These are phyloP conservation scores for Ciconia maguari DNA, from an alignment of 2,113 vertebrate species.

Conservation along the genomic window DNA sequence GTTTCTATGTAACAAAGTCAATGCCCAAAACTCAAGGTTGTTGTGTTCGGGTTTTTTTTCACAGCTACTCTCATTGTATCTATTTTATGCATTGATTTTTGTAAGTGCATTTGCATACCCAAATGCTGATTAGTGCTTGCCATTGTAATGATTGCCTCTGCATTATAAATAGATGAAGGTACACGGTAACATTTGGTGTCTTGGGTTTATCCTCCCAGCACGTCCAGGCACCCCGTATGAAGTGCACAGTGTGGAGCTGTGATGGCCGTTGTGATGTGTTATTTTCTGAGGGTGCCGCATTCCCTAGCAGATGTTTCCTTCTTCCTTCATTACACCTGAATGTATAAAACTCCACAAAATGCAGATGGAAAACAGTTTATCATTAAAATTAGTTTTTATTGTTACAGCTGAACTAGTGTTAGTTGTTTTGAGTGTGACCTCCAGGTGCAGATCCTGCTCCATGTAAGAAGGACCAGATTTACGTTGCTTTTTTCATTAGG, in stretches of 20 bases:
- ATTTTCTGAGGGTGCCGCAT: background rate
- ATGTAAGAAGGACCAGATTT: background rate
- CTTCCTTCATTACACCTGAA: slow-evolving; percentile 29
- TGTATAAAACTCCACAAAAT: background rate
- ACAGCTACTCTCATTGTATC: background rate
- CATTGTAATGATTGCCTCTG: background rate
- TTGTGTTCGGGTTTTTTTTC: background rate
- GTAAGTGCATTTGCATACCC: background rate
- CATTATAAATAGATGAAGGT: background rate
- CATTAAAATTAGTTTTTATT: background rate
- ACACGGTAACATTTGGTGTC: background rate
- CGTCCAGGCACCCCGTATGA: background rate
- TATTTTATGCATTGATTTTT: background rate
- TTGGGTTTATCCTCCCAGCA: background rate
- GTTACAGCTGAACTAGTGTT: background rate
- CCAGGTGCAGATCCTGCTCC: background rate
- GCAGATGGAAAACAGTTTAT: background rate
- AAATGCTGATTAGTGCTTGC: background rate
- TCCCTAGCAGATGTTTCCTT: slow-evolving; percentile 25
- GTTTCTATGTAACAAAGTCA: background rate
- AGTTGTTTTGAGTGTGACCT: background rate
- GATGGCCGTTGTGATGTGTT: background rate
- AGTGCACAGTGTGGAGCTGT: background rate
- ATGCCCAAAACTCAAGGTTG: background rate
- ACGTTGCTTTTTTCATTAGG: background rate